phyloP scores from a whole-genome alignment of 2,113 vertebrate species.

The Dicrurus megarhynchus region DNA sequence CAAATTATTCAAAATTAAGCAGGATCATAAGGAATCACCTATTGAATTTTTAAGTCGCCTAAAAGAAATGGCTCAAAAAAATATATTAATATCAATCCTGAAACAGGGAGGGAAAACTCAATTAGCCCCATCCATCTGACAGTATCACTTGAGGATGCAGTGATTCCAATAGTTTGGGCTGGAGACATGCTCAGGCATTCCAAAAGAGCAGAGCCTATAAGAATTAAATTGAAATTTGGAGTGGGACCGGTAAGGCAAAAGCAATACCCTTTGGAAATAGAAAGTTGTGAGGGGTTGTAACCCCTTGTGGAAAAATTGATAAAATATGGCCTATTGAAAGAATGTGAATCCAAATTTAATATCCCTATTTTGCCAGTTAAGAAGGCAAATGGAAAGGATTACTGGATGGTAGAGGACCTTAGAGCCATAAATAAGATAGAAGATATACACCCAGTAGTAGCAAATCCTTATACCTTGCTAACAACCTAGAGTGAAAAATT shows the following conservation, averaged over 20 bases:
- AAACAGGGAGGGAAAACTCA: background rate
- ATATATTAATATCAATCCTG: background rate
- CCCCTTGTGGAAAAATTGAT: background rate
- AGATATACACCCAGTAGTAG: background rate
- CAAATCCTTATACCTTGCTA: background rate
- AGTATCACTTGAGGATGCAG: background rate
- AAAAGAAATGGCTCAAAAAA: background rate
- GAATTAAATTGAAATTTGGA: background rate
- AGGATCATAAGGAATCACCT: background rate
- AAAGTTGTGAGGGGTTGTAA: background rate
- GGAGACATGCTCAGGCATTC: background rate
- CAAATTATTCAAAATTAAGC: background rate
- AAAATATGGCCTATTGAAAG: background rate
- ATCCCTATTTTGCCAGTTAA: background rate
- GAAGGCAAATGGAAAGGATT: background rate
- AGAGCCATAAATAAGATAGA: background rate
- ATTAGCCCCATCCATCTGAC: background rate
- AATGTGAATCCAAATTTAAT: background rate
- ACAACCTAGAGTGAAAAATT: background rate
- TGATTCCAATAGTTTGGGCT: background rate
- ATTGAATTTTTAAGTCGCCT: background rate
- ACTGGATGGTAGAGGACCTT: background rate
- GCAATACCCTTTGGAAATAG: background rate
- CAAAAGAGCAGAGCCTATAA: background rate
- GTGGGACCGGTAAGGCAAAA: background rate